phyloP scores from a whole-genome alignment of 2,797 vertebrate genomes.

The Carduelis carduelis region DNA sequence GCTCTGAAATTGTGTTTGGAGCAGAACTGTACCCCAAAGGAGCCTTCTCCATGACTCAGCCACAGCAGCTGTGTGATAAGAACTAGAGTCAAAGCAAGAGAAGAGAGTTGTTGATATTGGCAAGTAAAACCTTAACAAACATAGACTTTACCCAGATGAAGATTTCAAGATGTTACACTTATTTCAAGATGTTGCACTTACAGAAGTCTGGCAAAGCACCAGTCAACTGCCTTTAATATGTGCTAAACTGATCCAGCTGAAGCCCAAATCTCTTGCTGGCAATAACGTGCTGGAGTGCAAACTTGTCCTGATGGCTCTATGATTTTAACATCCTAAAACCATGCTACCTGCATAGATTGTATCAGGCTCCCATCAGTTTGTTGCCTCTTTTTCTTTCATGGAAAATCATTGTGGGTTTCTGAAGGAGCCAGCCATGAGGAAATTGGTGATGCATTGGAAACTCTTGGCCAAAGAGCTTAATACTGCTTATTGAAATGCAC shows the following conservation, averaged over 20 bases:
- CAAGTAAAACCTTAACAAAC: slow-evolving; percentile 21
- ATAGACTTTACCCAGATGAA: not conserved
- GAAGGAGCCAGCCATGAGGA: not conserved
- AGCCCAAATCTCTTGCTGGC: not conserved
- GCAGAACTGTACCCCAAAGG: not conserved
- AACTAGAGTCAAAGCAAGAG: not conserved
- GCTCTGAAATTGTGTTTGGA: not conserved
- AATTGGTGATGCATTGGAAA: not conserved
- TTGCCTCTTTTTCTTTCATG: not conserved
- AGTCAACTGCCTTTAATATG: not conserved
- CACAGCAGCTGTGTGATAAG: not conserved
- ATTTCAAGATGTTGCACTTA: not conserved
- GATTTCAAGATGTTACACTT: not conserved
- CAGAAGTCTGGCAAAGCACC: not conserved
- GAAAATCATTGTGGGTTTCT: not conserved
- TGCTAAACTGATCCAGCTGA: not conserved
- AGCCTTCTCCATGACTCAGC: not conserved
- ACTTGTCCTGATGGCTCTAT: not conserved
- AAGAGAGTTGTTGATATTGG: not conserved
- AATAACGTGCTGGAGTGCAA: not conserved
- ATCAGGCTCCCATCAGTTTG: not conserved
- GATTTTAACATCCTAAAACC: not conserved
- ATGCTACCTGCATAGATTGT: not conserved
- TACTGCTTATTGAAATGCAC: not conserved
- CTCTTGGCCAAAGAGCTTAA: not conserved